Base-by-base conservation (phyloP, 1,140 invertebrate species). In the Dinothrombium tinctorium region DNA sequence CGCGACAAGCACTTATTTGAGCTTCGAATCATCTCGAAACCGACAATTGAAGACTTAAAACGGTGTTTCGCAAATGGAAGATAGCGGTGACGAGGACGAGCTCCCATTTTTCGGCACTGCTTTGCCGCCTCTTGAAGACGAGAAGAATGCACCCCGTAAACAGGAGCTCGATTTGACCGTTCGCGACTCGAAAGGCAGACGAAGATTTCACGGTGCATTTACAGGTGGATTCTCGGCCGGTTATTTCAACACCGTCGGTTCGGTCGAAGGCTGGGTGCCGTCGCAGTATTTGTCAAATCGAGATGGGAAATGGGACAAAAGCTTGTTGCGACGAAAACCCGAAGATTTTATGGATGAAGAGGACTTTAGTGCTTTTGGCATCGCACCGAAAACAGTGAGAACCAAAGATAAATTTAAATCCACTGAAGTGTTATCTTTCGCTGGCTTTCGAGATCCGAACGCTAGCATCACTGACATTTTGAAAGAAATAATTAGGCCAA, bases 341-440 rank as follows among this genome's bases (percentile, higher is more conserved):
- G 74, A 90, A 61, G 87, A 96, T 63, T 98, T 84, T 57, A 99
- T 99, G 92, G 94, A 99, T 61, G 79, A 89, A 20, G 92, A 98
- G 68, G 92, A 99, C 60, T 67, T 82, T 21, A 72, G 78, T 19
- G 79, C 87, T 55, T 84, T 83, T 66, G 92, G 92, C 40, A 92
- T 99, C 48, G 89, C 90, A 5, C 83, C 86, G 2, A 73, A 75
- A 49, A 69, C 71, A 6, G 66, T 87, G 33, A 67, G 74, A 49
- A 73, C 83, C 8, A 76, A 72, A 2, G 65, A 66, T 19, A 73
- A 81, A 47, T 89, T 81, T 58, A 62, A 53, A 40, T 54, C 42
- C 52, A 32, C 35, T 20, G 40, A 41, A 24, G 26, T 28, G 26
- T 39, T 37, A 44, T 33, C 23, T 22, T 50, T 43, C n/a, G 42